Evolutionary conservation across 2,888 invertebrate species (phyloP).

Genomic region (Andrena haemorrhoa): DNA sequence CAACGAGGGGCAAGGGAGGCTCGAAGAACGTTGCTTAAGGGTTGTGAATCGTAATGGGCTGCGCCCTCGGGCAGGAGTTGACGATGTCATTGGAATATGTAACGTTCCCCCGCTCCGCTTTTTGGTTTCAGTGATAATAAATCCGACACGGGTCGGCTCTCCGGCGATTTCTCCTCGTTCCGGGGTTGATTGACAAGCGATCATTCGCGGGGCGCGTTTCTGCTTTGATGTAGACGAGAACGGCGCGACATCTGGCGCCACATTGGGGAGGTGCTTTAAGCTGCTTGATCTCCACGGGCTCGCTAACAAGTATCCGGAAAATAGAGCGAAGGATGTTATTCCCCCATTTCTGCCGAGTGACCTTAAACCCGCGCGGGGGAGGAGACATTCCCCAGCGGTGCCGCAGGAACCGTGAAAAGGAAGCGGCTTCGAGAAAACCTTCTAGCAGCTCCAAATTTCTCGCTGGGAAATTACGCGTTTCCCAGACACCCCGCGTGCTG

Average conservation of each 20-base stretch:
- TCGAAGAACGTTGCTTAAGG: constrained; percentile 70
- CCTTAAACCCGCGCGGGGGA: constrained; percentile 7
- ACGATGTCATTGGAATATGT: constrained; percentile 69
- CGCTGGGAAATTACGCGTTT: not conserved
- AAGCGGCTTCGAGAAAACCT: not conserved
- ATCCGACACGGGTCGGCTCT: constrained; percentile 39
- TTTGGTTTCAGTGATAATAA: constrained; percentile 62
- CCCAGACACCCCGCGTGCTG: not conserved
- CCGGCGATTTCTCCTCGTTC: not conserved
- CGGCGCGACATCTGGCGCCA: too few relatives aligned
- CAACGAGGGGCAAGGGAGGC: constrained; percentile 35
- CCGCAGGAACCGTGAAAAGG: not conserved
- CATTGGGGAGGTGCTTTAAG: too few relatives aligned
- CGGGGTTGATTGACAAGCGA: not conserved
- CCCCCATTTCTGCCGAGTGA: not conserved
- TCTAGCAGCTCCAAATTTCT: not conserved
- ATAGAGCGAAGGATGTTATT: constrained; percentile 11
- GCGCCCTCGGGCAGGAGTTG: constrained; percentile 69
- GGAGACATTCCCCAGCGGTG: not conserved
- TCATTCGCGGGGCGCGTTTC: not conserved
- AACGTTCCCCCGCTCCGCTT: constrained; percentile 41
- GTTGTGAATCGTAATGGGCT: constrained; percentile 74
- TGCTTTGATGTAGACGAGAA: not conserved
- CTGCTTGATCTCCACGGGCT: too few relatives aligned
- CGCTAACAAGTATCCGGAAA: constrained; percentile 2